These are phyloP conservation scores for Aphelocoma californica DNA, from an alignment of 2,797 vertebrate genomes.

Conservation along the genomic window DNA sequence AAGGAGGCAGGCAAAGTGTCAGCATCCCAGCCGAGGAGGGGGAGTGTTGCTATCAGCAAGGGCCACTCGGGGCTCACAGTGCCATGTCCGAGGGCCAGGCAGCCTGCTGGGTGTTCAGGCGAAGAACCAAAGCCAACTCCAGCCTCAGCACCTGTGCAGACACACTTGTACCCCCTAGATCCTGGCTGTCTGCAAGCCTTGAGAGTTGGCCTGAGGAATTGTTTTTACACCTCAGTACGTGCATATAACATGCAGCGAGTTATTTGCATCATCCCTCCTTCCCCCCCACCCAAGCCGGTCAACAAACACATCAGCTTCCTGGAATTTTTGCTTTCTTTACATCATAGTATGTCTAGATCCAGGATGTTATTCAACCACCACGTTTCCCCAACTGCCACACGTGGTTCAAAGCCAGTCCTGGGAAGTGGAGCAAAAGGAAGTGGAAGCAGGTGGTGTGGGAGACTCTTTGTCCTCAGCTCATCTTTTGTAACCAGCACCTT, in stretches of 20 bases:
- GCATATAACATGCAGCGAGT: not conserved
- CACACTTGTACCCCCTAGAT: not conserved
- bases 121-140: not conserved
- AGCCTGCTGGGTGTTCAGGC: not conserved
- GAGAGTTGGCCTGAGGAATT: not conserved
- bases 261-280: not conserved
- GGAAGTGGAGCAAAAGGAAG: not conserved
- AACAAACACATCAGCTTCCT: conserved; percentile 22
- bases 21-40: not conserved
- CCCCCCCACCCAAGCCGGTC: not conserved
- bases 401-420: not conserved
- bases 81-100: not conserved
- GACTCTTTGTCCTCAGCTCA: not conserved
- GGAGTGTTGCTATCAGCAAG: not conserved
- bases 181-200: not conserved
- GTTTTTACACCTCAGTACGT: not conserved
- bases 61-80: not conserved
- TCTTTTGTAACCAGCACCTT: not conserved
- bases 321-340: conserved; percentile 27
- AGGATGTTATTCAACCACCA: not conserved
- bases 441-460: not conserved
- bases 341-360: not conserved
- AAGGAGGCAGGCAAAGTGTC: not conserved
- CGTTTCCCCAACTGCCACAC: not conserved
- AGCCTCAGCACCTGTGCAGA: not conserved